Base-by-base conservation (phyloP, 2,888 invertebrate genomes). In the Agrochola macilenta region DNA sequence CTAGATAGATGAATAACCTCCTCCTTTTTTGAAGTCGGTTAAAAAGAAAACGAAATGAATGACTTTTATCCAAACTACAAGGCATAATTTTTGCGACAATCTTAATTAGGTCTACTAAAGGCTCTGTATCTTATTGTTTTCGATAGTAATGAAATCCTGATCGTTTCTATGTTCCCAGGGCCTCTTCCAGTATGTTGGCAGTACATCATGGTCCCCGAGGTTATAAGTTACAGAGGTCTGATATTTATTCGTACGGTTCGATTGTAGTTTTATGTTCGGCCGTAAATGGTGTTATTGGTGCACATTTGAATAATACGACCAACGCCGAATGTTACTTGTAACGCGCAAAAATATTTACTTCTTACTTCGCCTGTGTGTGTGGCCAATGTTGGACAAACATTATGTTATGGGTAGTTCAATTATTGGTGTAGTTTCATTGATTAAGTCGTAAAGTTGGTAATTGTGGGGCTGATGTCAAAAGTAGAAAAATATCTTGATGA, bases 241-340 rank as follows among this genome's bases (percentile, higher is more conserved):
- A 96, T 96, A 96, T 96, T 95, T 96, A 96, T 96, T 95, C 94
- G 94, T 94, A 91, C 93, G 92, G 95, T 94, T 95, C 94, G 95
- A 96, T 95, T 95, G 96, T 96, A 96, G 96, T 96, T 96, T 96
- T 96, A 96, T 95, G 95, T 91, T 81, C 90, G 93, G 92, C 94
- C 95, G 93, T 96, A 96, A 96, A 96, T 95, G 96, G 91, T 93
- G 92, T 95, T 96, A 96, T 96, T 96, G 96, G 94, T 90, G 91
- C 94, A 90, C 95, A 96, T 96, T 96, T 96, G 96, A 96, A 96
- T 96, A 96, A 95, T 95, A 94, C 95, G 95, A 94, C 90, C 94
- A 89, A 74, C 88, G 89, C 93, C 92, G 91, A 91, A 90, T 91
- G 93, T 92, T 93, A 89, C 92, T 92, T 93, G 93, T 93, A 91